Base-by-base conservation (phyloP, 2,113 vertebrate genomes). In the Mohoua ochrocephala region DNA sequence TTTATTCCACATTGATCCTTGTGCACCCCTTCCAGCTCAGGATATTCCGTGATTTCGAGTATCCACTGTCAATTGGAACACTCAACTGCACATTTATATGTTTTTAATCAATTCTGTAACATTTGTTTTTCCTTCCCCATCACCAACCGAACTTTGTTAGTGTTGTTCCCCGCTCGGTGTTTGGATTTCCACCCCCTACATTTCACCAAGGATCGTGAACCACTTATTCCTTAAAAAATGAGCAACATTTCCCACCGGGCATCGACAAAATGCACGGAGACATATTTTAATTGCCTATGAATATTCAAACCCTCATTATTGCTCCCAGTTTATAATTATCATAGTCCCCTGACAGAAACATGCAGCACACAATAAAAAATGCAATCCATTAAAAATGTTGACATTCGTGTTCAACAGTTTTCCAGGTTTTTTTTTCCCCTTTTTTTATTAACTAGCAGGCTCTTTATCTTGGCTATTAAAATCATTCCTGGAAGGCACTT, bases 301-400 rank as follows among this genome's bases (percentile, higher is more conserved):
- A 98, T 98, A 98, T 98, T 98, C 97, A 98, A 97, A 96, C 91
- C 79, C 96, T 98, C 95, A 96, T 98, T 98, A 97, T 96, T 96
- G 96, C 87, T 96, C 96, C 96, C 94, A 71, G 96, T 93, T 97
- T 94, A 95, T 97, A 97, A 98, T 98, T 94, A 98, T 95, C 85
- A 17, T 91, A 97, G 86, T 97, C 98, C 98, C 97, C 87, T 91
- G 97, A 96, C 94, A 96, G 96, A 97, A 97, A 85, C 84, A 94
- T 70, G 94, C 88, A 95, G 95, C 73, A 83, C 73, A 92, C 95
- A 96, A 96, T 96, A 95, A 96, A 96, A 97, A 95, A 95, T 56
- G 57, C 71, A 89, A 97, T 97, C 95, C 61, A 96, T 98, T 98
- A 96, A 94, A 95, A 97, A 75, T 61, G 60, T 97, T 96, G 97